A percentile compares a stretch with the other conserved stretches of the same genome.
Evolutionary conservation across 1,140 invertebrate genomes (phyloP).

Genomic region (Scaptomyza graminum): DNA sequence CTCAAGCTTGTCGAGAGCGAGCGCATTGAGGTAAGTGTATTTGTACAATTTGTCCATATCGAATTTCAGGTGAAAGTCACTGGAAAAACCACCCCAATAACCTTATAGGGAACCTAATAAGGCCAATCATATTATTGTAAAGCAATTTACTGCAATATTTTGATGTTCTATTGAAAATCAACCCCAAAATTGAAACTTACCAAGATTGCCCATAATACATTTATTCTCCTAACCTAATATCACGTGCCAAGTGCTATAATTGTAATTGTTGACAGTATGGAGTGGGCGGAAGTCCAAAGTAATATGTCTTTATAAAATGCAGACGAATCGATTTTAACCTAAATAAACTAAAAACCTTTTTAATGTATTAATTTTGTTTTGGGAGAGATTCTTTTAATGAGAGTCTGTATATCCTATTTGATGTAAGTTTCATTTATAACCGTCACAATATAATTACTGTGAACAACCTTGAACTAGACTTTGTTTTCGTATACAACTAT

Average conservation of each 20-base stretch:
- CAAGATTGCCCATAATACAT: too few relatives aligned
- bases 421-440: neutral
- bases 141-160: neutral
- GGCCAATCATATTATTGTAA: constrained; percentile 1
- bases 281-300: too few relatives aligned
- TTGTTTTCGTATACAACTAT: neutral
- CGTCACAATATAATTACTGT: neutral
- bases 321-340: too few relatives aligned
- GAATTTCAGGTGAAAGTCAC: constrained; percentile 50
- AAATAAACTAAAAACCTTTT: too few relatives aligned
- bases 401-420: neutral
- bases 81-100: constrained; percentile 18
- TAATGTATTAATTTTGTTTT: too few relatives aligned
- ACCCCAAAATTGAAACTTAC: neutral
- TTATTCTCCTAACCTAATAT: too few relatives aligned
- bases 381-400: neutral
- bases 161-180: neutral
- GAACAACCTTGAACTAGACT: neutral
- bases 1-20: constrained; percentile 86
- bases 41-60: constrained; percentile 40
- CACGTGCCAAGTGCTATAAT: too few relatives aligned
- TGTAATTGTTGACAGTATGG: too few relatives aligned
- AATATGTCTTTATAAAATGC: too few relatives aligned
- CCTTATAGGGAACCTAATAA: neutral
- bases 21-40: constrained; percentile 85